These are phyloP conservation scores for Camponotus floridanus DNA, from an alignment of 1,140 invertebrate species.

Conservation along the genomic window DNA sequence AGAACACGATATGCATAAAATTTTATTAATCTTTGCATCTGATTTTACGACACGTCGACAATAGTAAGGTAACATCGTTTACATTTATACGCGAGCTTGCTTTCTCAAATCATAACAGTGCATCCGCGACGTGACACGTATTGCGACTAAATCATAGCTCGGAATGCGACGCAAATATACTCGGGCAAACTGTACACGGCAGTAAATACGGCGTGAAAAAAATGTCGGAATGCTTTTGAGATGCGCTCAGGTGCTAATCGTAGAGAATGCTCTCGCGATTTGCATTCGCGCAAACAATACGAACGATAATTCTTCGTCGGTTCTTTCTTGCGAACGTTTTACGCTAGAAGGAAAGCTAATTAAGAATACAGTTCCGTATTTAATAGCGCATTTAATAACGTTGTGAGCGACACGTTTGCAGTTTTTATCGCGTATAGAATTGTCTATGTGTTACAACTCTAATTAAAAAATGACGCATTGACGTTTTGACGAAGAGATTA, in stretches of 20 bases:
- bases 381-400: neutral
- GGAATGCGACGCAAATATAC: neutral
- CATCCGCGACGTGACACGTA: neutral
- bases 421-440: neutral
- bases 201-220: neutral
- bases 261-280: neutral
- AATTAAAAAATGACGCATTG: conserved; percentile 26
- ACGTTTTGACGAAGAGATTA: neutral
- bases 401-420: neutral
- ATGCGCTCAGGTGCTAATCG: conserved; percentile 6
- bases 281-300: conserved; percentile 44
- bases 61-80: neutral
- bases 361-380: neutral
- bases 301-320: no score
- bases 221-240: neutral
- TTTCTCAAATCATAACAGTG: neutral
- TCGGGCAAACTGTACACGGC: neutral
- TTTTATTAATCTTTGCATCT: no score
- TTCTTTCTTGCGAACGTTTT: no score
- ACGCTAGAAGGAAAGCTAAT: neutral
- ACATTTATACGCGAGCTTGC: neutral
- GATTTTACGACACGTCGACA: neutral
- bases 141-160: neutral
- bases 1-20: no score
- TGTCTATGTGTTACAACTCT: neutral